A percentile compares a stretch with the other conserved stretches of the same genome.
Evolutionary conservation across 2,797 vertebrate species (phyloP).

Genomic region (Mus caroli): DNA sequence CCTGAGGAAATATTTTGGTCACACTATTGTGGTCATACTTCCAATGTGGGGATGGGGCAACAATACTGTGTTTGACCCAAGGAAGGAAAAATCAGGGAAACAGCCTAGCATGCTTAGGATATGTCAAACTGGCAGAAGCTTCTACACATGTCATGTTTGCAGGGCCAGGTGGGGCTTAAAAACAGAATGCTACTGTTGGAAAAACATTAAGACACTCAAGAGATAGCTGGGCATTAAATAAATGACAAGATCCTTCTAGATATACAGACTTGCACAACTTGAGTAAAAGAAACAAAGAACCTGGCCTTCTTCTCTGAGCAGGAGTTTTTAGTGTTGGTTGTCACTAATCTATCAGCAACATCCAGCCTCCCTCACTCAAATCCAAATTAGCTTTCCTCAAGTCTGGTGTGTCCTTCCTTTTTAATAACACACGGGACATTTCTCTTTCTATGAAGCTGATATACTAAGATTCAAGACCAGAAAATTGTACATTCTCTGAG

Average conservation of each 20-base stretch:
- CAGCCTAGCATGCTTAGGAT: neutral
- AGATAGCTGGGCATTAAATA: neutral
- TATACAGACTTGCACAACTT: neutral
- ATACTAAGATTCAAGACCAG: neutral
- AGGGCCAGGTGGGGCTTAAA: neutral
- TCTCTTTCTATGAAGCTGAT: neutral
- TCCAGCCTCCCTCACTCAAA: neutral
- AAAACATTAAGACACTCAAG: neutral
- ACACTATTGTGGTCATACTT: neutral
- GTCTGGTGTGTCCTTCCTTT: neutral
- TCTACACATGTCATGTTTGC: neutral
- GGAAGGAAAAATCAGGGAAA: neutral
- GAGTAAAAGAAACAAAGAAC: too few relatives aligned
- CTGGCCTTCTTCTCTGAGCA: too few relatives aligned
- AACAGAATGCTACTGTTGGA: neutral
- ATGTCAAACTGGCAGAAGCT: neutral
- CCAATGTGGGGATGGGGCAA: neutral
- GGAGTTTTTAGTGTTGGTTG: neutral
- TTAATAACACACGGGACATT: neutral
- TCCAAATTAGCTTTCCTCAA: neutral
- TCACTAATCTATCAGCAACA: neutral
- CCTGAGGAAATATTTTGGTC: neutral
- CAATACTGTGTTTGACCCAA: neutral
- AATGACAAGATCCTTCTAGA: neutral
- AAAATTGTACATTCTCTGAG: neutral